phyloP scores from a whole-genome alignment of 2,888 invertebrate species.

The Dasypogon diadema region DNA sequence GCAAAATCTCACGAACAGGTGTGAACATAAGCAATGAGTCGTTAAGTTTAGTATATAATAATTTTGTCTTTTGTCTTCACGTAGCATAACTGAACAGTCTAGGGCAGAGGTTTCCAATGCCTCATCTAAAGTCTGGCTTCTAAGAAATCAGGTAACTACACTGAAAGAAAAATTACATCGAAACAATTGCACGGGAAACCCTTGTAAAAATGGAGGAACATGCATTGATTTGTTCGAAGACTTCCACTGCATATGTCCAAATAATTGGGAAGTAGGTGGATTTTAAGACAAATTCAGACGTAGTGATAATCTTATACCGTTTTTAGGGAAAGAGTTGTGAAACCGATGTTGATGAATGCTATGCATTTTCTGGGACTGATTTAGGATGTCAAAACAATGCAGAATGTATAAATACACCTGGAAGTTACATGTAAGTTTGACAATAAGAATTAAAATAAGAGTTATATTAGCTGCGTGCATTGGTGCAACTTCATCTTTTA shows the following conservation, averaged over 20 bases:
- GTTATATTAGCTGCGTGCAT: too few species aligned
- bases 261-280: conserved; percentile 74
- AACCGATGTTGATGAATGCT: conserved; percentile 89
- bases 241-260: conserved; percentile 81
- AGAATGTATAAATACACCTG: conserved; percentile 82
- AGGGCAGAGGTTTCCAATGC: conserved; percentile 58
- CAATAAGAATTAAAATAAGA: too few species aligned
- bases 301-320: too few species aligned
- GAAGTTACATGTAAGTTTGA: conserved; percentile 77
- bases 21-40: too few species aligned
- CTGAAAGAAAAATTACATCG: conserved; percentile 68
- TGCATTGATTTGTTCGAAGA: conserved; percentile 80
- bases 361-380: conserved; percentile 81
- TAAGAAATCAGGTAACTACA: background rate
- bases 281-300: background rate
- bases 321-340: conserved; percentile 78
- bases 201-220: conserved; percentile 86
- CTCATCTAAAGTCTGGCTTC: conserved; percentile 57
- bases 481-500: too few species aligned
- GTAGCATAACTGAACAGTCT: conserved; percentile 62
- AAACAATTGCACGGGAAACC: conserved; percentile 77
- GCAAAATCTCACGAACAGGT: conserved; percentile 60
- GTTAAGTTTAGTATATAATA: too few species aligned
- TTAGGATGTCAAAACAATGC: conserved; percentile 93
- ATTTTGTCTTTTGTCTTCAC: too few species aligned